phyloP scores from a whole-genome alignment of 2,113 vertebrate genomes.

The Sporophila hypoxantha region DNA sequence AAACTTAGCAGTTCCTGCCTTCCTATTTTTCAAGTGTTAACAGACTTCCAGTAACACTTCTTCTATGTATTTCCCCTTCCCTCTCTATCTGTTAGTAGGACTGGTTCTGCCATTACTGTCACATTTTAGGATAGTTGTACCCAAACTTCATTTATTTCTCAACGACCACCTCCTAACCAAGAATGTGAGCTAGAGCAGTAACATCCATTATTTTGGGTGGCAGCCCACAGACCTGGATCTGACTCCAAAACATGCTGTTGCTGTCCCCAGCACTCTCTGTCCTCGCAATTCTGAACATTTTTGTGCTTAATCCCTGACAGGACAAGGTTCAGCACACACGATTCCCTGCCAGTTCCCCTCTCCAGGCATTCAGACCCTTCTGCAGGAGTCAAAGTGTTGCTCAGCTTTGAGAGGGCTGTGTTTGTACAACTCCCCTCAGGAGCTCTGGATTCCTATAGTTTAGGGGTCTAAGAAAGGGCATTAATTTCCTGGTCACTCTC shows the following conservation, averaged over 20 bases:
- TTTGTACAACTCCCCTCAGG: accelerated
- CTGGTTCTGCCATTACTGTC: background rate
- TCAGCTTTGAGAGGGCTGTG: background rate
- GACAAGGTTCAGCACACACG: background rate
- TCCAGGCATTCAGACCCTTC: background rate
- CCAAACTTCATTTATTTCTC: background rate
- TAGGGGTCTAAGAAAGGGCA: background rate
- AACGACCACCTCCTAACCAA: background rate
- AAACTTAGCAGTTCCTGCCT: background rate
- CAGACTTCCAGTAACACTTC: background rate
- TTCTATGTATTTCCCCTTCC: background rate
- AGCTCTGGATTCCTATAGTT: background rate
- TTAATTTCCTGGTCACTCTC: background rate
- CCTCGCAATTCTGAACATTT: background rate
- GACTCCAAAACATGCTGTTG: background rate
- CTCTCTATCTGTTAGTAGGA: background rate
- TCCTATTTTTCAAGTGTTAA: background rate
- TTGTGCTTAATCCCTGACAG: background rate
- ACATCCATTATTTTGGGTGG: background rate
- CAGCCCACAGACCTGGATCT: background rate
- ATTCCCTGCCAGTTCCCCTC: background rate
- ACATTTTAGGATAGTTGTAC: background rate
- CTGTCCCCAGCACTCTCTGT: background rate
- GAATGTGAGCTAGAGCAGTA: background rate
- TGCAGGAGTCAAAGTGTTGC: background rate